Conservation (phyloP, 2,113 vertebrate genomes). For the Oostethus manadensis region DNA sequence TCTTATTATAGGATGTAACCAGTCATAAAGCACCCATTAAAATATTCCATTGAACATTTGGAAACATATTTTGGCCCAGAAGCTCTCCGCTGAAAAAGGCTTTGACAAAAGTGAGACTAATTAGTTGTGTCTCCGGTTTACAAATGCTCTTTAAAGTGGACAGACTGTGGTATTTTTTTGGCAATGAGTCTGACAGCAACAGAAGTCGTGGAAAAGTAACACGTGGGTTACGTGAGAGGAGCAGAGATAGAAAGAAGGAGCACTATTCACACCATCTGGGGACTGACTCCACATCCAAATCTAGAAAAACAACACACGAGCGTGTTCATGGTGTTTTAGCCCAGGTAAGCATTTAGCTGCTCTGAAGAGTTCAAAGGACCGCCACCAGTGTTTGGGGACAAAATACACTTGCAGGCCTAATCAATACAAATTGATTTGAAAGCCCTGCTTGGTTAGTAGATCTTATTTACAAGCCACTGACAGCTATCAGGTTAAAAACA, state of each 20-base stretch:
- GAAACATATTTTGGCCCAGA: slow-evolving; percentile 20
- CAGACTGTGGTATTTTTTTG: slow-evolving; percentile 31
- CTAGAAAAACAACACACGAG: slow-evolving; percentile 10
- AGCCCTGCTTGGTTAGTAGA: slow-evolving; percentile 6
- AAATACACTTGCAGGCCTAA: slow-evolving; percentile 16
- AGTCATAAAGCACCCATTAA: slow-evolving; percentile 28
- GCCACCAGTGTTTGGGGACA: slow-evolving; percentile 10
- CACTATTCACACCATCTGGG: slow-evolving; percentile 31
- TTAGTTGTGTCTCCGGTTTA: slow-evolving; percentile 8
- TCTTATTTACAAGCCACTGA: slow-evolving; percentile 25
- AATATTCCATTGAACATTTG: slow-evolving; percentile 15
- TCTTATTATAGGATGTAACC: slow-evolving; percentile 37
- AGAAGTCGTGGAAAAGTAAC: slow-evolving; percentile 22
- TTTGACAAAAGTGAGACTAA: neutral
- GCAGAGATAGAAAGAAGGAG: slow-evolving; percentile 9
- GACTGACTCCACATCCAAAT: slow-evolving; percentile 25
- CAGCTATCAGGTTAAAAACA: slow-evolving; percentile 20
- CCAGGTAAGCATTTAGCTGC: slow-evolving; percentile 10
- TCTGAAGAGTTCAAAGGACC: slow-evolving; percentile 6
- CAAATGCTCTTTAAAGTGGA: neutral
- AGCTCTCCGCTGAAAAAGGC: slow-evolving; percentile 18
- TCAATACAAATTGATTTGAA: slow-evolving; percentile 10
- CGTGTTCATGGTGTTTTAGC: slow-evolving; percentile 17
- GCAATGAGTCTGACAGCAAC: slow-evolving; percentile 36
- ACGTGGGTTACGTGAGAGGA: slow-evolving; percentile 2